These are phyloP conservation scores for Omphaloscelis lunosa DNA, from an alignment of 2,888 invertebrate species.

Conservation along the genomic window DNA sequence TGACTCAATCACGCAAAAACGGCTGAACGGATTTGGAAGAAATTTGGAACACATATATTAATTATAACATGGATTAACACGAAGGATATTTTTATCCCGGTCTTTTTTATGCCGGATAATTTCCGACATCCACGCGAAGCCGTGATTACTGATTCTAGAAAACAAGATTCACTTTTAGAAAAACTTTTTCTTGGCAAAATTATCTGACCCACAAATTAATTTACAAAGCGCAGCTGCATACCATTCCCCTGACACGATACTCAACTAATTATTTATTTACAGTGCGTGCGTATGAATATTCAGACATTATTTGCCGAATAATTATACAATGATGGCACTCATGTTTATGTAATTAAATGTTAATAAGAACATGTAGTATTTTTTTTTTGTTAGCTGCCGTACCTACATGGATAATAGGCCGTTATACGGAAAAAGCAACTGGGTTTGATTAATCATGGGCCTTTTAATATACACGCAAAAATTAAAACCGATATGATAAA, in stretches of 20 bases:
- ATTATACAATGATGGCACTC: conserved; percentile 48
- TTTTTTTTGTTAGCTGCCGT: too few species aligned
- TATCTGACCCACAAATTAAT: background rate
- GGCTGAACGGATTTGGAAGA: too few species aligned
- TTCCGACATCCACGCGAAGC: too few species aligned
- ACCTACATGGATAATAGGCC: background rate
- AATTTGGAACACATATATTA: too few species aligned
- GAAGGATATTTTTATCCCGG: too few species aligned
- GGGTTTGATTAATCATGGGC: too few species aligned
- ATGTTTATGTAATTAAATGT: conserved; percentile 41
- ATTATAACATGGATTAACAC: too few species aligned
- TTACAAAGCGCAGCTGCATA: conserved; percentile 12
- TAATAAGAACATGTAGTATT: conserved; percentile 14
- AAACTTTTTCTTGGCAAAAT: background rate
- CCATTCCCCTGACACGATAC: conserved; percentile 10
- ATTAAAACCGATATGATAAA: background rate
- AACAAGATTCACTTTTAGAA: too few species aligned
- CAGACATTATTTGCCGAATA: conserved; percentile 26
- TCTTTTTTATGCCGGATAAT: too few species aligned
- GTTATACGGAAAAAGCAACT: background rate
- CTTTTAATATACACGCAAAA: background rate
- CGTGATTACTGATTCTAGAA: too few species aligned
- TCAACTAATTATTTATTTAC: conserved; percentile 17
- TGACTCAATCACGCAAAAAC: too few species aligned
- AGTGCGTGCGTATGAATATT: conserved; percentile 43